Percentiles rank a stretch among this genome's conserved stretches.
Conservation (phyloP, 2,113 vertebrate species). For the Cottus gobio region DNA sequence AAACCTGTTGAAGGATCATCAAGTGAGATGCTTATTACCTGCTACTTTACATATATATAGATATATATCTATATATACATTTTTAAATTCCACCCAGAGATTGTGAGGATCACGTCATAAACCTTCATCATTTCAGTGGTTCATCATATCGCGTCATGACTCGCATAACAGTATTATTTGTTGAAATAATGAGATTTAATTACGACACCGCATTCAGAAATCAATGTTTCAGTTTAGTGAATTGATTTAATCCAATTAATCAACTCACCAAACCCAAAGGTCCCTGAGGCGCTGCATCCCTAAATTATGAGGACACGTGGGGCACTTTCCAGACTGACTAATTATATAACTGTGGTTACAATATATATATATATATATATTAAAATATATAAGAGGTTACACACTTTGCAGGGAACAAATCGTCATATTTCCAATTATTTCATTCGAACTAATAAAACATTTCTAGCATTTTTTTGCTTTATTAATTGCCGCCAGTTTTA, state of each 20-base stretch:
- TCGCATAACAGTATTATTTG: neutral
- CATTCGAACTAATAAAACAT: neutral
- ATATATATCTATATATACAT: neutral
- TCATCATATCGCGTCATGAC: neutral
- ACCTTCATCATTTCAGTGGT: constrained; percentile 8
- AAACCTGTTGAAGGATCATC: neutral
- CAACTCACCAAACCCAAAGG: constrained; percentile 34
- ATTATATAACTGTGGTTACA: neutral
- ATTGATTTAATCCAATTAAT: constrained; percentile 52
- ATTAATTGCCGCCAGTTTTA: neutral
- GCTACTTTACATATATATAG: neutral
- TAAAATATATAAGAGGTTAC: neutral
- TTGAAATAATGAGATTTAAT: constrained; percentile 18
- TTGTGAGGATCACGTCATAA: neutral
- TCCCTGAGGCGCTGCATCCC: constrained; percentile 10
- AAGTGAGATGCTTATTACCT: neutral
- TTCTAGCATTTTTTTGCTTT: neutral
- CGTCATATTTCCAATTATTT: neutral
- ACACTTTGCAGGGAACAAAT: neutral
- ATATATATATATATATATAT: neutral
- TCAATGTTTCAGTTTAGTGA: constrained; percentile 50
- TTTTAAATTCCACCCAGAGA: neutral
- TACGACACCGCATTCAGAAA: constrained; percentile 12
- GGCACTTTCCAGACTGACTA: constrained; percentile 2
- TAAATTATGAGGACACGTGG: constrained; percentile 14